Evolutionary conservation across 64 coral and sea anemone species (phyloP), one percentile per base, ranked within the genome.

Genomic region (Actinia tenebrosa): DNA sequence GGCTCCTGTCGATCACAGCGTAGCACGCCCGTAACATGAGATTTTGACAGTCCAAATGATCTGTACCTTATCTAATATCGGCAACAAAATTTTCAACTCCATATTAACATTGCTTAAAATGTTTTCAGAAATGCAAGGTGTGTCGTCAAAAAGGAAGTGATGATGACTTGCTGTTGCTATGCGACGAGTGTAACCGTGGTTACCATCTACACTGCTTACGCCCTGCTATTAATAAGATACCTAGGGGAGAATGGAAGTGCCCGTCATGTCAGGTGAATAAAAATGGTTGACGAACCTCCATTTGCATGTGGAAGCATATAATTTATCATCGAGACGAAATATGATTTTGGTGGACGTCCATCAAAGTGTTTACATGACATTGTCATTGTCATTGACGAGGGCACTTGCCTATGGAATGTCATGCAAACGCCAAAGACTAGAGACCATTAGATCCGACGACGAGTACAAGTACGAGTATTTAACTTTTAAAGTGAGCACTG

Each of bases 181-280:
- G 94, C 30, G 80, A 89, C 64, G 88, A 96, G 45, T 96, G 94
- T 45, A 90, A 71, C 78, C 26, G 84, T 79, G 91, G 84, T 54
- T 96, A 72, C 64, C 94, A 96, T 81, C 72, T 93, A 42, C 63
- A 71, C 7, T 96, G 94, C 63, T 75, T 96, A 59, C 80, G 94
- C 18, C 94, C 91, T 19, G 83, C 88, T 45, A 77, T 96, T 16
- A 80, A 80, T 17, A 87, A 93, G 62, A 89, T 93, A 56, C 94
- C 94, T 45, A 78, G 90, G 18, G 80, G 92, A 62, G 86, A 92
- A 53, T 96, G 94, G 94, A 89, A 84, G 9, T 96, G 94, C 50
- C 88, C 88, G 20, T 53, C 80, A 15, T 96, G 94, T 82, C 64
- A 93, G 91, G 94, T 96, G 84, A 80, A 88, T 13, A 22, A 2